Evolutionary conservation across 2,113 vertebrate species (phyloP), one percentile per base, ranked within the genome.

Genomic region (Eptatretus burgeri): DNA sequence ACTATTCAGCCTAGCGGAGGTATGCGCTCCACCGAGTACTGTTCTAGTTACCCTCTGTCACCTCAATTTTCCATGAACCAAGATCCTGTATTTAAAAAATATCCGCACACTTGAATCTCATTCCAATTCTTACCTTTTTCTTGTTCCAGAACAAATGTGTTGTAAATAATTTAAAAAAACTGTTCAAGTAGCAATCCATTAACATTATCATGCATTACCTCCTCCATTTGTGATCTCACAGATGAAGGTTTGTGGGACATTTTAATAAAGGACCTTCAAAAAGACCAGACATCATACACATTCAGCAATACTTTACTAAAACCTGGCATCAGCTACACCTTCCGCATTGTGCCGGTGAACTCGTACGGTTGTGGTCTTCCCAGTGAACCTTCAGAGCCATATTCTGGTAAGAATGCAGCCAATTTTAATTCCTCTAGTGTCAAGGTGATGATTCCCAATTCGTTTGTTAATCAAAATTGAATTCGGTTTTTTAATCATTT

Each of bases 191-290:
- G 27, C 16, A 14, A 13, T 41, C 8, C 5, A 17, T 14, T 14
- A 62, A 18, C 13, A 13, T 41, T 41, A 41, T 41, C 27, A 41
- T 3, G 27, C 27, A 3, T 5, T 41, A 7, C 27, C 27, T 41
- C 3, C 27, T 41, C 27, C 27, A 41, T 41, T 41, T 41, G 3
- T 41, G 3, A 41, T 41, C 60, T 63, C 72, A 11, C 76, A 96
- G 89, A 96, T 1, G 89, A 96, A 68, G 89, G 89, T 2, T 75
- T 96, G 51, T 96, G 89, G 89, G 89, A 96, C 68, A 87, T 96
- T 70, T 77, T 96, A 66, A 93, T 94, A 75, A 94, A 91, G 65
- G 89, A 96, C 74, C 89, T 96, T 70, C 85, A 86, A 51, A 89
- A 86, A 70, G 89, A 94, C 68, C 87, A 85, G 68, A 93, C 83